Evolutionary conservation across 2,888 invertebrate genomes (phyloP).

Genomic region (Drosophila longiperda): DNA sequence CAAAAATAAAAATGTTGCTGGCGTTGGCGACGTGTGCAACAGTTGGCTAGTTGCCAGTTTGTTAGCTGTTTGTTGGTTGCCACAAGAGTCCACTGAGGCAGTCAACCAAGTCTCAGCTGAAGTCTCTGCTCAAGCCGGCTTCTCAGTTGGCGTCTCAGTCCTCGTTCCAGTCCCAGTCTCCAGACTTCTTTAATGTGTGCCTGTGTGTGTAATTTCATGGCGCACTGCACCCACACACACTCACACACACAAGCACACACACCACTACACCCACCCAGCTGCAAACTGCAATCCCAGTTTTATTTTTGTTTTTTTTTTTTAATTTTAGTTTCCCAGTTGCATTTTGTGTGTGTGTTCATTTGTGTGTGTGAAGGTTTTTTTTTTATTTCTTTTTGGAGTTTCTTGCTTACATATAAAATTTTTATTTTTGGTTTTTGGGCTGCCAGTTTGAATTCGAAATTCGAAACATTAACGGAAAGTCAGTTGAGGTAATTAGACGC

Average conservation of each 20-base stretch:
- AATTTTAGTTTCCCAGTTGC: conserved; percentile 25
- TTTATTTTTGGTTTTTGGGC: conserved; percentile 60
- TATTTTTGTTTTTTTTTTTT: no score
- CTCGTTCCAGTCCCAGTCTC: conserved; percentile 34
- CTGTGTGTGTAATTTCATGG: conserved; percentile 37
- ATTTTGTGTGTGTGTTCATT: conserved; percentile 6
- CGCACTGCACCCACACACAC: conserved; percentile 37
- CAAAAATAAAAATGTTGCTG: conserved; percentile 17
- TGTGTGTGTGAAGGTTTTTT: conserved; percentile 12
- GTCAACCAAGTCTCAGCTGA: conserved; percentile 39
- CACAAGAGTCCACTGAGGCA: conserved; percentile 34
- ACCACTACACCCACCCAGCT: conserved; percentile 18
- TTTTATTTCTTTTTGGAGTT: conserved; percentile 14
- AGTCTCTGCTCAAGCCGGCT: conserved; percentile 3
- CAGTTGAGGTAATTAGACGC: conserved; percentile 78
- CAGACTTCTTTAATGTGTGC: conserved; percentile 26
- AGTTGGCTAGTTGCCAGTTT: conserved; percentile 42
- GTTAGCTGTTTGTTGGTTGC: conserved; percentile 21
- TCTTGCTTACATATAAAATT: conserved; percentile 16
- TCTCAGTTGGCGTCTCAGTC: conserved; percentile 20
- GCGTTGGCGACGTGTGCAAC: conserved; percentile 46
- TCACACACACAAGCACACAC: conserved; percentile 5
- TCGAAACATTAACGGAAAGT: conserved; percentile 76
- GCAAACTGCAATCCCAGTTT: conserved; percentile 32
- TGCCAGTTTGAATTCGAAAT: conserved; percentile 67